Evolutionary conservation across 2,888 invertebrate genomes (phyloP), one percentile per base, ranked within the genome.

Genomic region (Branchipolynoe longqiensis): DNA sequence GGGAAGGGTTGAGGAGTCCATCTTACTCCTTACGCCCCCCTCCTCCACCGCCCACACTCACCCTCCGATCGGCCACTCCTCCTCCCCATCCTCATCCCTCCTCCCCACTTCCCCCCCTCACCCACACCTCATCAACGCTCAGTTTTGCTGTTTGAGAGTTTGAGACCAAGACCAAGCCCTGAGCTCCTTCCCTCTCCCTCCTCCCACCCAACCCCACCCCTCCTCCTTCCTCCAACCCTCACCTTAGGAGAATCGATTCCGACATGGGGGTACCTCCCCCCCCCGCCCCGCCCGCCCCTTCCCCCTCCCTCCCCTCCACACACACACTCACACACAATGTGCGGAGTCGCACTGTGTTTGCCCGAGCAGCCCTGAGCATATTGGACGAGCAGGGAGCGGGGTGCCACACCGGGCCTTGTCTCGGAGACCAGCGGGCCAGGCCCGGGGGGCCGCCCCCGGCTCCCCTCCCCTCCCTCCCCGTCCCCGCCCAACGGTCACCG

Each of bases 111-210:
- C 48, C 78, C 78, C 48, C 78, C 48, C 78, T 78, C n/a, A n/a
- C n/a, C n/a, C n/a, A n/a, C n/a, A n/a, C n/a, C n/a, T n/a, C n/a
- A 78, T 78, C 78, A 28, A 78, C 48, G 12, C 78, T 78, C 78
- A 78, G 78, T 78, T 78, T 78, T 78, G 78, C 78, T 48, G 78
- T 78, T 78, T 78, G 78, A 78, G 78, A 78, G n/a, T n/a, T n/a
- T 78, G 78, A 41, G 31, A 54, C 41, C 78, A 54, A n/a, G n/a
- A n/a, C n/a, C n/a, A n/a, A n/a, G n/a, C n/a, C n/a, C n/a, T n/a
- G n/a, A n/a, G n/a, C n/a, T n/a, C n/a, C n/a, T n/a, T n/a, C 28
- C 6, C 41, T 78, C 78, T 41, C 41, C 48, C 28, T 6, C 38
- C n/a, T 62, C 62, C 31, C 62, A 18, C 48, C 48, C 48, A 48